Base-by-base conservation (phyloP, 2,888 invertebrate species). In the Syrista parreyssii region DNA sequence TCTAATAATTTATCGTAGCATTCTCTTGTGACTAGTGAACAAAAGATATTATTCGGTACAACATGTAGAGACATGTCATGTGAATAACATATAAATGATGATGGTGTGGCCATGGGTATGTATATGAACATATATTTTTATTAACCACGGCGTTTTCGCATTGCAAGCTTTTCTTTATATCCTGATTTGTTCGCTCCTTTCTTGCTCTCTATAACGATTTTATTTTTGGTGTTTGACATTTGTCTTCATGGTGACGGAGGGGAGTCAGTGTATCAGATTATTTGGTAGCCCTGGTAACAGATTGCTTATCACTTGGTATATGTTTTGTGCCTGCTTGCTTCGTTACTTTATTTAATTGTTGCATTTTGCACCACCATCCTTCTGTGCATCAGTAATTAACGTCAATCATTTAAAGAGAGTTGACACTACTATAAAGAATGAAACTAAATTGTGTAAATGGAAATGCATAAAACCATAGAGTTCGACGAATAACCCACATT, bases 41-140 rank as follows among this genome's bases (percentile, higher is more conserved):
- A 35, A 76, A 79, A 75, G 12, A 55, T 71, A 75, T 75, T 75
- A 75, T 78, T 71, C 77, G 78, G 79, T 77, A 68, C 69, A 75
- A 75, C 72, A 72, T 78, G 79, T 79, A 82, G 79, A 81, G 79
- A 78, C 74, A 81, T 77, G 76, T 86, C 84, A 85, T 84, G 83
- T 89, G 90, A 91, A 86, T 91, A 89, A 91, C 90, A 91, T 88
- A 90, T 86, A 88, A 89, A 89, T 91, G 91, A 91, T 91, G 91
- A 91, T 91, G 90, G 90, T 90, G 91, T 91, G 91, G 91, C 91
- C 91, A 91, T 91, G 91, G 91, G 89, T 91, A 90, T 89, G 89
- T 90, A 90, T 89, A 88, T 86, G 85, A 87, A 75, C 81, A 71
- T 79, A 31, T 78, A 81, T 76, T 79, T 79, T 75, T 78, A 82